These are phyloP conservation scores for Protobothrops flavoviridis DNA, from an alignment of 2,113 vertebrate genomes.

Conservation along the genomic window DNA sequence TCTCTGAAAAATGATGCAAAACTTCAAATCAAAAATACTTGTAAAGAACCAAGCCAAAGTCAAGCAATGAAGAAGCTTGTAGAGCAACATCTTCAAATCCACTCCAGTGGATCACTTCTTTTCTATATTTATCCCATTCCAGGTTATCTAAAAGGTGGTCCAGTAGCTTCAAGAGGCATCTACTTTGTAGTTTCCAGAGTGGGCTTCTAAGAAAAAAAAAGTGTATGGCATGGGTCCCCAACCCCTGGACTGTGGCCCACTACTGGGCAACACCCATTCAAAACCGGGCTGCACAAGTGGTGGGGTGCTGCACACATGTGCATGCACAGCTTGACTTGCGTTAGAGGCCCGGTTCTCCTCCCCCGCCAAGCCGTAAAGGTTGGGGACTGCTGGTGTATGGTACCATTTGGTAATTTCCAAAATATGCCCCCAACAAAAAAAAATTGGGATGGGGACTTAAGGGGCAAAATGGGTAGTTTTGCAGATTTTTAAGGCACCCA, in stretches of 20 bases:
- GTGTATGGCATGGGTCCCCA: not conserved
- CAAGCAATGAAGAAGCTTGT: not conserved
- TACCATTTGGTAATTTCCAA: not conserved
- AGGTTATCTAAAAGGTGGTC: not conserved
- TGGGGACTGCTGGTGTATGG: not conserved
- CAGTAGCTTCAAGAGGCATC: not conserved
- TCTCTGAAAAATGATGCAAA: not conserved
- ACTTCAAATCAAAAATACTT: not conserved
- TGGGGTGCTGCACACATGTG: not conserved
- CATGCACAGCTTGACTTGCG: not conserved
- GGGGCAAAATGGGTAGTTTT: not conserved
- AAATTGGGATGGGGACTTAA: not conserved
- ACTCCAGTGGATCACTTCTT: not conserved
- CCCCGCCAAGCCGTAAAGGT: not conserved
- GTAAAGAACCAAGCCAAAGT: not conserved
- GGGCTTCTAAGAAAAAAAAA: not conserved
- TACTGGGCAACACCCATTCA: not conserved
- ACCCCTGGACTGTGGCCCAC: not conserved
- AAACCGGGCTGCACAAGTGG: fast-evolving
- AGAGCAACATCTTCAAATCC: not conserved
- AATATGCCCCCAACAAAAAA: not conserved
- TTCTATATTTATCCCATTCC: not conserved
- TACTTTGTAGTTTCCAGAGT: not conserved
- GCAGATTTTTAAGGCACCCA: not conserved
- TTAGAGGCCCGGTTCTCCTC: not conserved